Percentiles rank a stretch among this genome's conserved stretches.
These are phyloP conservation scores for Rapana venosa DNA, from an alignment of 2,888 invertebrate genomes.

Conservation along the genomic window DNA sequence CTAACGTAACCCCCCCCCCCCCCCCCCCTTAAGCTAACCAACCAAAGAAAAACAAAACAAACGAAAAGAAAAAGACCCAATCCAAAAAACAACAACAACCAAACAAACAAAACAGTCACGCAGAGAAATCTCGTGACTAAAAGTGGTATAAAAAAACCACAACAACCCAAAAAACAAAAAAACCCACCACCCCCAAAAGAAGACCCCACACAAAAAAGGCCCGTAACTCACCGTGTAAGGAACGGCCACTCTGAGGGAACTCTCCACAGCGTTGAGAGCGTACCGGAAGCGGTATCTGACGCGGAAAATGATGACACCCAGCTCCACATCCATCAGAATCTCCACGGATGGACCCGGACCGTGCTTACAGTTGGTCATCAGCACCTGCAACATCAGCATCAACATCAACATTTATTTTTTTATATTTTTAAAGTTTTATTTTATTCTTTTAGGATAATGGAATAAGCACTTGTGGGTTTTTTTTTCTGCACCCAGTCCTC, in stretches of 20 bases:
- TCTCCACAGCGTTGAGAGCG: conserved; percentile 36
- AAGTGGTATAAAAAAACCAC: neutral
- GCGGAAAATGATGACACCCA: conserved; percentile 36
- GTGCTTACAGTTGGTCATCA: conserved; percentile 43
- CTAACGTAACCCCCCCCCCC: too few species aligned
- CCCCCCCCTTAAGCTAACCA: too few species aligned
- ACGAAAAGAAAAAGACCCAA: neutral
- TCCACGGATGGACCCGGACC: conserved; percentile 30
- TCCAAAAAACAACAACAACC: neutral
- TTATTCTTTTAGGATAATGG: too few species aligned
- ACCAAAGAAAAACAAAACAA: neutral
- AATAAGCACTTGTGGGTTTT: too few species aligned
- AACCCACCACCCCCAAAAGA: neutral
- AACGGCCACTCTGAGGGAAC: conserved; percentile 31
- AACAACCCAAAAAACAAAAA: neutral
- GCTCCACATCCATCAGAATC: conserved; percentile 37
- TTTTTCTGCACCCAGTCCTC: too few species aligned
- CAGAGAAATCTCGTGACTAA: neutral
- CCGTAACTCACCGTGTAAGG: conserved; percentile 34
- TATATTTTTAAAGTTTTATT: too few species aligned
- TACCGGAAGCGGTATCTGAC: conserved; percentile 36
- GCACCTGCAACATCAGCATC: conserved; percentile 23
- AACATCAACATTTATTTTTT: neutral
- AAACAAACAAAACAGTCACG: neutral
- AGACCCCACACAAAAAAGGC: neutral